These are phyloP conservation scores for Tenebrosternarchus preto DNA, from an alignment of 2,113 vertebrate species.

Conservation along the genomic window DNA sequence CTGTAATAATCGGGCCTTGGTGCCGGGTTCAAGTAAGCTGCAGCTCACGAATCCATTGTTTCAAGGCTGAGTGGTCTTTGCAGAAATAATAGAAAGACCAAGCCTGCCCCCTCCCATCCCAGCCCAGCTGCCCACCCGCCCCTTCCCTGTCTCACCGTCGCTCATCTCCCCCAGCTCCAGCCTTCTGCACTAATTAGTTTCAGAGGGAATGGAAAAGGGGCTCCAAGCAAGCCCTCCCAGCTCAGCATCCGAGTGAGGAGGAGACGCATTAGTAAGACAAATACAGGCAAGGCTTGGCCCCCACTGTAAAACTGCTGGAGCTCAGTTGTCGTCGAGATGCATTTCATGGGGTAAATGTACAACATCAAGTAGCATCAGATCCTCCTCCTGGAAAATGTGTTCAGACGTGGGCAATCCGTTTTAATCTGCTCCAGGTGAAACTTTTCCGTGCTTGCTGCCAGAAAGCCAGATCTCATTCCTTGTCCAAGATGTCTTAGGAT, in stretches of 20 bases:
- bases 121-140: slow-evolving; percentile 52
- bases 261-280: slow-evolving; percentile 69
- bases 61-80: slow-evolving; percentile 54
- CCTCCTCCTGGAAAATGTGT: neutral
- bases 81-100: slow-evolving; percentile 15
- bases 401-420: slow-evolving; percentile 29
- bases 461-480: neutral
- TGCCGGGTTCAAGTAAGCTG: slow-evolving; percentile 32
- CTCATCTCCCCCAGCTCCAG: slow-evolving; percentile 56
- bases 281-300: slow-evolving; percentile 58
- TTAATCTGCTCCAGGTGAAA: slow-evolving; percentile 26
- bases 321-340: slow-evolving; percentile 8
- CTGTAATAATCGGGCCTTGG: slow-evolving; percentile 39
- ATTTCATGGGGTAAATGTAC: slow-evolving; percentile 4
- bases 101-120: neutral
- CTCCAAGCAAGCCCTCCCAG: slow-evolving; percentile 68
- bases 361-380: neutral
- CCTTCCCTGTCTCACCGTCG: slow-evolving; percentile 44
- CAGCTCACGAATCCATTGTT: slow-evolving; percentile 38
- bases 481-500: neutral
- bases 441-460: neutral
- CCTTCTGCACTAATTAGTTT: slow-evolving; percentile 83
- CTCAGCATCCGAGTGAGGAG: slow-evolving; percentile 63
- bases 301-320: slow-evolving; percentile 43
- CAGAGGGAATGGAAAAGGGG: slow-evolving; percentile 72